Evolutionary conservation across 2,113 vertebrate genomes (phyloP), one percentile per base, ranked within the genome.

Genomic region (Lepus europaeus): DNA sequence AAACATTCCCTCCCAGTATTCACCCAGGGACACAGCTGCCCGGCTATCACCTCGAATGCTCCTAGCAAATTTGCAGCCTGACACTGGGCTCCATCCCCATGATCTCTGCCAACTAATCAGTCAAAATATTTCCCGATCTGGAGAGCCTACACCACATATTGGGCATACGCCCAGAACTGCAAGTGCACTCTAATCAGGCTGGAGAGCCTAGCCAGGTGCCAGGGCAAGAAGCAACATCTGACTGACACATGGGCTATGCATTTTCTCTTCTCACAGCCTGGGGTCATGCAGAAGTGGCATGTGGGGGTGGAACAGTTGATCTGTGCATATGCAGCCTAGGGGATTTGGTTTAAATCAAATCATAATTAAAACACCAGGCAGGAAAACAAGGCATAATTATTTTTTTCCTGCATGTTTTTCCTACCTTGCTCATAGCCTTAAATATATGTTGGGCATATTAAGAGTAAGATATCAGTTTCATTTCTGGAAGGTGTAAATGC

Each of bases 261-360:
- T 91, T 95, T 92, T 96, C 89, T 93, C 80, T 89, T 91, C 92
- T 94, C 77, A 83, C 69, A 94, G 83, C 74, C 10, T 87, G 79
- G 81, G 93, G 93, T 95, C 93, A 94, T 14, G 45, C 36, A 95
- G 74, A 90, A 92, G 92, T 17, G 3, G 81, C 45, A n/a, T 73
- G 89, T 76, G 29, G 33, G 56, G 45, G 85, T 86, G 69, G 82
- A 93, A 82, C 39, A 90, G 92, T 95, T 94, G 88, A 89, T 96
- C 81, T 84, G 51, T 78, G 69, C 86, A 78, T 49, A 93, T 7
- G 72, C 0, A 95, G 92, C 72, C 69, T 87, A 77, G 22, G 89
- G 76, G 74, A 74, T 92, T 96, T 93, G 91, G 91, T 72, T 96
- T 94, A 96, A 96, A 94, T 95, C 91, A 96, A 95, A 89, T 97